A percentile compares a stretch with the other conserved stretches of the same genome.
Conservation (phyloP, 2,888 invertebrate genomes). For the Isoperla grammatica region DNA sequence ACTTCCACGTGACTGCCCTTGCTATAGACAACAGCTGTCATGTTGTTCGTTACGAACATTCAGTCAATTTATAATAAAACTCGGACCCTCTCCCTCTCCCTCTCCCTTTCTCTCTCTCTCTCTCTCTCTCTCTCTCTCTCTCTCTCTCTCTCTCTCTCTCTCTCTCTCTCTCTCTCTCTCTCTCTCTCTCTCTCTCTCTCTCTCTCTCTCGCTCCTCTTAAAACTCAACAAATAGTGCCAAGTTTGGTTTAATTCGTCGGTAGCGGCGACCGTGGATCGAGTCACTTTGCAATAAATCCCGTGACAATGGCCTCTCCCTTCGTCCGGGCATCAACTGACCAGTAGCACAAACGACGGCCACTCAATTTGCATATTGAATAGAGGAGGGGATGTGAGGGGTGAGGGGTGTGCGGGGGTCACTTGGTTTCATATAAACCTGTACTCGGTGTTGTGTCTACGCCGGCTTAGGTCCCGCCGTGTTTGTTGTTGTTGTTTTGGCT, state of each 20-base stretch:
- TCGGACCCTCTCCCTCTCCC: neutral
- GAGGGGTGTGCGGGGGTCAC: too few species aligned
- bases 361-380: too few species aligned
- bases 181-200: neutral
- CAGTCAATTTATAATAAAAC: constrained; percentile 6
- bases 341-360: too few species aligned
- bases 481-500: too few species aligned
- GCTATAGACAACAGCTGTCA: constrained; percentile 5
- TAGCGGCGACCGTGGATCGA: neutral
- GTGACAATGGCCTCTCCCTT: too few species aligned
- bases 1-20: neutral
- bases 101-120: neutral
- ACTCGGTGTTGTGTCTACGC: too few species aligned
- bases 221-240: neutral
- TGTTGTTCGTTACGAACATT: neutral
- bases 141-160: neutral
- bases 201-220: neutral
- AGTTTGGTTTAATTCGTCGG: neutral
- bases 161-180: neutral
- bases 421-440: too few species aligned
- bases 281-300: too few species aligned
- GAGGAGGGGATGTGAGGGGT: too few species aligned
- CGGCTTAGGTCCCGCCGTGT: too few species aligned
- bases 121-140: neutral
- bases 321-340: too few species aligned